Percentiles rank a stretch among this genome's conserved stretches.
phyloP scores from a whole-genome alignment of 2,113 vertebrate species.

The Bothrops jararaca region DNA sequence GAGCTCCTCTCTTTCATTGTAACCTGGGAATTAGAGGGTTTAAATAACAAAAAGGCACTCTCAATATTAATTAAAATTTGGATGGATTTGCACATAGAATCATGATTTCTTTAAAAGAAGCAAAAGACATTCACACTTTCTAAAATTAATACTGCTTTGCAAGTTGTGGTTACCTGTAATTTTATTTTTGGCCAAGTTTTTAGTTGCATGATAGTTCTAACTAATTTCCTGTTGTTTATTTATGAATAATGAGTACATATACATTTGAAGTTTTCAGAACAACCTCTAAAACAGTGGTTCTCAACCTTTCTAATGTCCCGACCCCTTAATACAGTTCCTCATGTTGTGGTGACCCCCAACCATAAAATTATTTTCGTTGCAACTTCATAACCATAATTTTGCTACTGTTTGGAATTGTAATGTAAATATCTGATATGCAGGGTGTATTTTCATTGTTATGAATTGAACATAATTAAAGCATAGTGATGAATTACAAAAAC shows the following conservation, averaged over 20 bases:
- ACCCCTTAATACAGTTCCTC: too few species aligned
- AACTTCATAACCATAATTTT: too few species aligned
- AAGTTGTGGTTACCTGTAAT: background rate
- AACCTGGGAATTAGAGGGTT: background rate
- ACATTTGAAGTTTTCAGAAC: background rate
- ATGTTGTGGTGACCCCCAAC: too few species aligned
- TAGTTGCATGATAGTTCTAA: background rate
- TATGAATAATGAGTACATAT: background rate
- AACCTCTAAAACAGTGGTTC: background rate
- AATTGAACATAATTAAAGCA: too few species aligned
- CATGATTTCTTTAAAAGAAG: background rate
- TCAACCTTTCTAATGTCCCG: too few species aligned
- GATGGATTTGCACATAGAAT: background rate
- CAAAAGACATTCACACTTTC: background rate
- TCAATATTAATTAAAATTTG: background rate
- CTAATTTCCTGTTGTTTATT: background rate
- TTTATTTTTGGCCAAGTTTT: background rate
- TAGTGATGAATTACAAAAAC: too few species aligned
- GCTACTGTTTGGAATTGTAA: too few species aligned
- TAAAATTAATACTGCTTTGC: background rate
- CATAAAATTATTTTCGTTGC: too few species aligned
- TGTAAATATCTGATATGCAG: too few species aligned
- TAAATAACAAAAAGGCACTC: background rate
- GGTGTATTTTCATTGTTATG: too few species aligned
- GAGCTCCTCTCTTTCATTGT: background rate